phyloP scores from a whole-genome alignment of 2,113 vertebrate species.

The Ageneiosus marmoratus region DNA sequence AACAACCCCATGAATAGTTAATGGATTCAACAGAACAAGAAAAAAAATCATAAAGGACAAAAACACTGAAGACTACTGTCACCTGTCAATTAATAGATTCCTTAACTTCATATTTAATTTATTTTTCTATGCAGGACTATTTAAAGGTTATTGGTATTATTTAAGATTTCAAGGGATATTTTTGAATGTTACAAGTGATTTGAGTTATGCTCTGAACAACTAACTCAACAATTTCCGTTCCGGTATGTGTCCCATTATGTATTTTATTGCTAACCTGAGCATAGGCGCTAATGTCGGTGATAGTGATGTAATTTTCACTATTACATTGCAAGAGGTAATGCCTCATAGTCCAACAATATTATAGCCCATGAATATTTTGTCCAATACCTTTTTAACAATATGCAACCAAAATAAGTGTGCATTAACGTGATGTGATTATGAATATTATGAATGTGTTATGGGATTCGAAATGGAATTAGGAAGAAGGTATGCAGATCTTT shows the following conservation, averaged over 20 bases:
- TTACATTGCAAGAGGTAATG: conserved; percentile 66
- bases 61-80: conserved; percentile 61
- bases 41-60: conserved; percentile 42
- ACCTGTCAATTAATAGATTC: conserved; percentile 71
- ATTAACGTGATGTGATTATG: conserved; percentile 75
- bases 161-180: conserved; percentile 60
- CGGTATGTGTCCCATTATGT: conserved; percentile 59
- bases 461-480: conserved; percentile 27
- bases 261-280: conserved; percentile 49
- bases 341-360: conserved; percentile 68
- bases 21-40: conserved; percentile 39
- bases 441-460: conserved; percentile 54
- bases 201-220: conserved; percentile 55
- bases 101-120: conserved; percentile 77
- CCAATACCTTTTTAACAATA: conserved; percentile 70
- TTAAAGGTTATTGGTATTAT: conserved; percentile 76
- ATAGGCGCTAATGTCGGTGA: conserved; percentile 49
- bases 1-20: conserved; percentile 51
- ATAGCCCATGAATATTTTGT: conserved; percentile 76
- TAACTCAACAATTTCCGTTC: conserved; percentile 56
- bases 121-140: conserved; percentile 82
- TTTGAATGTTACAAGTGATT: conserved; percentile 58
- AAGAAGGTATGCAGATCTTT: conserved; percentile 5
- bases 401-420: conserved; percentile 85
- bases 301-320: conserved; percentile 55